Evolutionary conservation across 2,797 vertebrate species (phyloP).

Genomic region (Enoplosus armatus): DNA sequence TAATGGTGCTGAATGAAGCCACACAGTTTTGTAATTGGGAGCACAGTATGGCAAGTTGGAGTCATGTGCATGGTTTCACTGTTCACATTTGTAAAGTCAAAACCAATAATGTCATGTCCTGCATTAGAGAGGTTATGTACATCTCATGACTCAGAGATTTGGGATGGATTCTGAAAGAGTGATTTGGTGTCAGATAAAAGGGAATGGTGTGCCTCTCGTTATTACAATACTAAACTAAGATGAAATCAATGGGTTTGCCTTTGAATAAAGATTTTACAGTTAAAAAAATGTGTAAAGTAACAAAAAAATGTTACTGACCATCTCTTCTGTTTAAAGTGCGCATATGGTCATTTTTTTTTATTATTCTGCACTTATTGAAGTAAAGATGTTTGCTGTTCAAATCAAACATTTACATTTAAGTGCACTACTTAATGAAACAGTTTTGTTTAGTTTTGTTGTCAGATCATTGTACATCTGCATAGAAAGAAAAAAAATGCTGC

Average conservation of each 20-base stretch:
- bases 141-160: slow-evolving; percentile 56
- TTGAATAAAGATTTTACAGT: slow-evolving; percentile 1
- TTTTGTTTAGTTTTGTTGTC: not conserved
- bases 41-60: slow-evolving; percentile 66
- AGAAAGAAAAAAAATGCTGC: not conserved
- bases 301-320: not conserved
- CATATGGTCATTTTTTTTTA: not conserved
- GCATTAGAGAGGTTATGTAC: slow-evolving; percentile 48
- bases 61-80: slow-evolving; percentile 75
- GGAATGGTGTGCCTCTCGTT: not conserved
- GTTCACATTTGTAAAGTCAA: slow-evolving; percentile 61
- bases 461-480: not conserved
- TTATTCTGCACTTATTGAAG: not conserved
- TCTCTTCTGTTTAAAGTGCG: not conserved
- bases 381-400: not conserved
- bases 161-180: slow-evolving; percentile 22
- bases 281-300: not conserved
- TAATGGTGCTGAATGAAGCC: slow-evolving; percentile 69
- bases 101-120: slow-evolving; percentile 51
- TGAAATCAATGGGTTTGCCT: not conserved
- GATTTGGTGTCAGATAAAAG: slow-evolving; percentile 38
- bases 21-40: slow-evolving; percentile 75
- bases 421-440: not conserved
- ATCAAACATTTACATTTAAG: not conserved
- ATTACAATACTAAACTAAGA: not conserved